Conservation (phyloP, 2,113 vertebrate species). For the Perccottus glenii region DNA sequence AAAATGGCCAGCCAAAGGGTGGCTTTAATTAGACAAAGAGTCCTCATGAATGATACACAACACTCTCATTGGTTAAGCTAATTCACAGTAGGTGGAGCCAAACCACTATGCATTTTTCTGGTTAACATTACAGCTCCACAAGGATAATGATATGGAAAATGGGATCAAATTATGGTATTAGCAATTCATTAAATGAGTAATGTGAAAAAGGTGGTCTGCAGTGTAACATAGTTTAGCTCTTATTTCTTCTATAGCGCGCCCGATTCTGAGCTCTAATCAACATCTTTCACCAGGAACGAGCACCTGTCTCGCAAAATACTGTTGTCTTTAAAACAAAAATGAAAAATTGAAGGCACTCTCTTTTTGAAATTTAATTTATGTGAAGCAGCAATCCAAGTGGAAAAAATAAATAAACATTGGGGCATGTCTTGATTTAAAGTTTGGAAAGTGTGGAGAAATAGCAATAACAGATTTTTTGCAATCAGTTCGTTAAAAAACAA, state of each 20-base stretch:
- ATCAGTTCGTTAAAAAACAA: too few species aligned
- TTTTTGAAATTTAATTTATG: not conserved
- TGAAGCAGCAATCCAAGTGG: not conserved
- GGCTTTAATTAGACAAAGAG: conserved; percentile 48
- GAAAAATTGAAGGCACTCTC: not conserved
- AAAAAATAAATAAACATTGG: too few species aligned
- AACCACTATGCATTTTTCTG: conserved; percentile 32
- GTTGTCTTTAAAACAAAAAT: not conserved
- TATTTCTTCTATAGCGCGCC: not conserved
- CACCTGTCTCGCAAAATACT: conserved; percentile 2
- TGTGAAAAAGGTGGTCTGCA: conserved; percentile 24
- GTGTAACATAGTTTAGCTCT: not conserved
- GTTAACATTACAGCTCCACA: conserved; percentile 33
- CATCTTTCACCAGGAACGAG: conserved; percentile 3
- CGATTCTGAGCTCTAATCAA: not conserved
- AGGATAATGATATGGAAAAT: conserved; percentile 52
- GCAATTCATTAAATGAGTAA: conserved; percentile 30
- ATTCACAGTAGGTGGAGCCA: conserved; percentile 26
- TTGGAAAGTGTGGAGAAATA: too few species aligned
- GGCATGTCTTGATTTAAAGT: too few species aligned
- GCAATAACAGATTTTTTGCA: too few species aligned
- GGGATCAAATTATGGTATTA: conserved; percentile 35
- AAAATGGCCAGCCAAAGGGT: conserved; percentile 18
- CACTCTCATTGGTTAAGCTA: conserved; percentile 28
- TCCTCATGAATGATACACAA: conserved; percentile 31